Percentiles rank a stretch among this genome's conserved stretches.
Evolutionary conservation across 2,888 invertebrate species (phyloP).

Genomic region (Nomada flava): DNA sequence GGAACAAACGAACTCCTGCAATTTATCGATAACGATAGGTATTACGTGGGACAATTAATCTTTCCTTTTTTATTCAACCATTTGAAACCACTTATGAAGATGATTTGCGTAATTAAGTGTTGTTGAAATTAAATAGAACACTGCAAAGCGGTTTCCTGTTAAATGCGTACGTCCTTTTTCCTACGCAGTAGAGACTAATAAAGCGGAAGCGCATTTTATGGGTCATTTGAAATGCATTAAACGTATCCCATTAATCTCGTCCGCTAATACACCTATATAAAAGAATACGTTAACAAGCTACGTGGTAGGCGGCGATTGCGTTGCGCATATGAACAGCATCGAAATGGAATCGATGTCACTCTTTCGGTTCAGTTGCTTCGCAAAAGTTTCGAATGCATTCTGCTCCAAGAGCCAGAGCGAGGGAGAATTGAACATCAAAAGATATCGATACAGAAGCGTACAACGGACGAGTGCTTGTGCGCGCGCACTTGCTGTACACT

Average conservation of each 20-base stretch:
- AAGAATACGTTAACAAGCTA: slow-evolving; percentile 13
- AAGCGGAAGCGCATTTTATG: neutral
- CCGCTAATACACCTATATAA: neutral
- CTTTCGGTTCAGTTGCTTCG: slow-evolving; percentile 37
- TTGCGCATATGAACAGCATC: slow-evolving; percentile 24
- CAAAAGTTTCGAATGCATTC: slow-evolving; percentile 34
- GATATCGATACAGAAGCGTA: slow-evolving; percentile 25
- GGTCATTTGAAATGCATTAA: slow-evolving; percentile 16
- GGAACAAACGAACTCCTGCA: no score
- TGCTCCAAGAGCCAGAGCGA: neutral
- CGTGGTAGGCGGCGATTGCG: neutral
- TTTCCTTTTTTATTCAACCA: no score
- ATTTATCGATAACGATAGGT: no score
- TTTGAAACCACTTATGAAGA: no score
- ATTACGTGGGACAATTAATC: no score
- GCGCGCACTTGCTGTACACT: neutral
- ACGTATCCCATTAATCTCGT: slow-evolving; percentile 21
- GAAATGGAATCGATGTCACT: slow-evolving; percentile 36
- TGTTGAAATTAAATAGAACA: no score
- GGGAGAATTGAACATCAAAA: slow-evolving; percentile 36
- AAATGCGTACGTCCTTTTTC: neutral
- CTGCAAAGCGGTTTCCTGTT: neutral
- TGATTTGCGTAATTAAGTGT: no score
- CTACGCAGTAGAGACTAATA: neutral
- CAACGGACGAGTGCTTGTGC: neutral